Percentiles rank a stretch among this genome's conserved stretches.
phyloP scores from a whole-genome alignment of 1,140 invertebrate genomes.

The Heliothis subflexa region DNA sequence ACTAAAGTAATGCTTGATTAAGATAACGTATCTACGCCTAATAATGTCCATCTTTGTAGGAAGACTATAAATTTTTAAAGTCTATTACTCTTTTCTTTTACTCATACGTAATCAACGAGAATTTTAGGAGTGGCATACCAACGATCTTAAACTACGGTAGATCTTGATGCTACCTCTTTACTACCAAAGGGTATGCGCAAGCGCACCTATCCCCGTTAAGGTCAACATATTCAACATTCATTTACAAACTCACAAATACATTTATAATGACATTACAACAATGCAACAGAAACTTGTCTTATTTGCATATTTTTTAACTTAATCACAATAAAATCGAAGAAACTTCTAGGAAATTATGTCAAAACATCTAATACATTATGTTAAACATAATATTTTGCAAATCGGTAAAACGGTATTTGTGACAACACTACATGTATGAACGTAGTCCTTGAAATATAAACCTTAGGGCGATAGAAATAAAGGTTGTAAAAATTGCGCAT shows the following conservation, averaged over 20 bases:
- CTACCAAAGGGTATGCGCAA: neutral
- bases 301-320: constrained; percentile 31
- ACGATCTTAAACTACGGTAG: neutral
- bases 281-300: constrained; percentile 15
- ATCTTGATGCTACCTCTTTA: neutral
- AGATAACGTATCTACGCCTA: no score
- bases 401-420: constrained; percentile 19
- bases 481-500: neutral
- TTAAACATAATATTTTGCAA: constrained; percentile 42
- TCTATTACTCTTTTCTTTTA: no score
- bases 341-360: constrained; percentile 22
- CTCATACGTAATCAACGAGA: no score
- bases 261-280: constrained; percentile 15
- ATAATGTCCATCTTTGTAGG: no score
- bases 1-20: neutral
- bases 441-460: neutral
- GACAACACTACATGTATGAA: neutral
- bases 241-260: constrained; percentile 19
- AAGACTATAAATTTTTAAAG: no score
- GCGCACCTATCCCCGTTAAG: constrained; percentile 10
- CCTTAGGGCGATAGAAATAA: neutral
- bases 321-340: constrained; percentile 24
- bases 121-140: neutral
- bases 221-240: constrained; percentile 11
- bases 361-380: constrained; percentile 24